A percentile compares a stretch with the other conserved stretches of the same genome.
These are phyloP conservation scores for Calephelis nemesis DNA, from an alignment of 1,140 invertebrate genomes.

Conservation along the genomic window DNA sequence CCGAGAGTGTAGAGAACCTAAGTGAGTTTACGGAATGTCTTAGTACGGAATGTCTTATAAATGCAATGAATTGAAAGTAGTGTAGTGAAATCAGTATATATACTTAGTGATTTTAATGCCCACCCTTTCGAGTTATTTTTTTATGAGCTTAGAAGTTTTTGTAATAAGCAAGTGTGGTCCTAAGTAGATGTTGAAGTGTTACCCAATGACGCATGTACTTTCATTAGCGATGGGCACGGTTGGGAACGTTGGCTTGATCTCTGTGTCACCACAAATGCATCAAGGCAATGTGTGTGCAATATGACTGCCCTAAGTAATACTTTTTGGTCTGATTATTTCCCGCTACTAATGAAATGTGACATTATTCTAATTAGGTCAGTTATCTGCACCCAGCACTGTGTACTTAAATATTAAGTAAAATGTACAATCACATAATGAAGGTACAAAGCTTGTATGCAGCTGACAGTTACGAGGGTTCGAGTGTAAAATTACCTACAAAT, in stretches of 20 bases:
- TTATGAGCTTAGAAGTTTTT: too few relatives aligned
- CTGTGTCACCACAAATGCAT: slow-evolving; percentile 15
- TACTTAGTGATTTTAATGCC: too few relatives aligned
- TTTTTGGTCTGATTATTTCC: slow-evolving; percentile 22
- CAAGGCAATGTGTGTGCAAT: neutral
- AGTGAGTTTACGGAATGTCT: too few relatives aligned
- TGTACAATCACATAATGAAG: too few relatives aligned
- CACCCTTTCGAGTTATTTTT: too few relatives aligned
- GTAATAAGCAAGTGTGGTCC: too few relatives aligned
- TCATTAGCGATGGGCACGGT: slow-evolving; percentile 16
- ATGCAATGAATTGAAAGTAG: too few relatives aligned
- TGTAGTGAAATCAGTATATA: too few relatives aligned
- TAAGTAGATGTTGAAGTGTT: slow-evolving; percentile 5
- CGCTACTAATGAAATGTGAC: slow-evolving; percentile 17
- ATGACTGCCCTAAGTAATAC: neutral
- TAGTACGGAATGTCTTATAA: too few relatives aligned
- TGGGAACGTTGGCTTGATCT: slow-evolving; percentile 19
- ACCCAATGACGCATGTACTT: slow-evolving; percentile 1
- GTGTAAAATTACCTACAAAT: too few relatives aligned
- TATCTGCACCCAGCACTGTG: neutral
- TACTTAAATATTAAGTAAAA: neutral
- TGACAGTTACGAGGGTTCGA: neutral
- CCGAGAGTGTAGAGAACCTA: too few relatives aligned
- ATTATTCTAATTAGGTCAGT: neutral
- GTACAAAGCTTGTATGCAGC: too few relatives aligned